Evolutionary conservation across 2,113 vertebrate species (phyloP).

Genomic region (Thalassarche chlororhynchos): DNA sequence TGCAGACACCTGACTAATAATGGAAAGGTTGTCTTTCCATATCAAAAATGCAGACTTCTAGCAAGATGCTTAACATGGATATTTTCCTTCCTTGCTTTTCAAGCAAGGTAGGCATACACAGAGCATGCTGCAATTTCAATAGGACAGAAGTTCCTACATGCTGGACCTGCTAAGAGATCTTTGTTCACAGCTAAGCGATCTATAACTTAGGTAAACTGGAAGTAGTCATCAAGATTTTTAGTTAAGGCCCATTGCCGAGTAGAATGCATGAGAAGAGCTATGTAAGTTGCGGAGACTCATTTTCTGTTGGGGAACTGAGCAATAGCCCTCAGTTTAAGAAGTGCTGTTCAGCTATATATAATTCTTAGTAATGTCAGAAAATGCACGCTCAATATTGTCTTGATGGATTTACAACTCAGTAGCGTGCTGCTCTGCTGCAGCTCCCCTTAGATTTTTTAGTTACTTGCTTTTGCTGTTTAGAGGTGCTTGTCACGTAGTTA

Average conservation of each 20-base stretch:
- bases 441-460: neutral
- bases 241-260: neutral
- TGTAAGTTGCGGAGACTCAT: neutral
- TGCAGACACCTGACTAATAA: neutral
- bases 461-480: neutral
- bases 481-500: neutral
- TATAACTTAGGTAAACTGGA: neutral
- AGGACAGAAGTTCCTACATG: neutral
- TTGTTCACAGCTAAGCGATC: neutral
- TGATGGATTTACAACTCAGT: neutral
- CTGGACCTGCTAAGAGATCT: neutral
- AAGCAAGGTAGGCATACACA: neutral
- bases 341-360: neutral
- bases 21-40: neutral
- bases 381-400: neutral
- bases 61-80: neutral
- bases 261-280: neutral
- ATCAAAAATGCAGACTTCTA: neutral
- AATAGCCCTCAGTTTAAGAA: neutral
- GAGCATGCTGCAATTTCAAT: neutral
- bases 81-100: neutral
- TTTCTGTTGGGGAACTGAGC: neutral
- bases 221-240: neutral
- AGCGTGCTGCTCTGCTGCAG: neutral
- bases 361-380: neutral